These are phyloP conservation scores for Rhincodon typus DNA, from an alignment of 2,797 vertebrate genomes.

Conservation along the genomic window DNA sequence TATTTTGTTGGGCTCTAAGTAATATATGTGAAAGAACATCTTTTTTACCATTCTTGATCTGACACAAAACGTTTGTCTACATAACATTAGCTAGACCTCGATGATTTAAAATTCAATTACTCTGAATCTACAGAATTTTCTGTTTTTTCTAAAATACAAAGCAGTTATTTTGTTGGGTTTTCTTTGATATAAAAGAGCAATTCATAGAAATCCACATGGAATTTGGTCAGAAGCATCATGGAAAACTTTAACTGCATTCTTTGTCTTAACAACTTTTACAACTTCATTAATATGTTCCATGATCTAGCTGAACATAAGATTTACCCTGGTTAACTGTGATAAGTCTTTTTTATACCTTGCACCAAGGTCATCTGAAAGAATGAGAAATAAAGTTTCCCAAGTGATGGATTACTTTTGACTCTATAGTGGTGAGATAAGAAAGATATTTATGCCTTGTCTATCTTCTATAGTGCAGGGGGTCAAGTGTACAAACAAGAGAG, in stretches of 20 bases:
- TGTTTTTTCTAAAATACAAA: not conserved
- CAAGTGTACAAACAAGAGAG: slow-evolving; percentile 28
- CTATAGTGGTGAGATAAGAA: slow-evolving; percentile 31
- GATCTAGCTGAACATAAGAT: not conserved
- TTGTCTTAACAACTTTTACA: not conserved
- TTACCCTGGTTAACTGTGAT: not conserved
- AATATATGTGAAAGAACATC: not conserved
- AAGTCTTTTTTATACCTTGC: slow-evolving; percentile 1
- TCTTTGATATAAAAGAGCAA: not conserved
- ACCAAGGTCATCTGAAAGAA: slow-evolving; percentile 34
- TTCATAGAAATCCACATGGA: too few species aligned
- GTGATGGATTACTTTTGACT: slow-evolving; percentile 33
- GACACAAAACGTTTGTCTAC: not conserved
- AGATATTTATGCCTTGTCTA: slow-evolving; percentile 36
- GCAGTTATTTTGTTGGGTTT: not conserved
- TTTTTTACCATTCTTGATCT: not conserved
- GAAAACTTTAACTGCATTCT: not conserved
- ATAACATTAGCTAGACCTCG: not conserved
- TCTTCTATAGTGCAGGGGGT: slow-evolving; percentile 30
- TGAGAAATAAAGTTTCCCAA: slow-evolving; percentile 30
- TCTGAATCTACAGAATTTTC: not conserved
- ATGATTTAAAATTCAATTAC: not conserved
- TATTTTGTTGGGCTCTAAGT: not conserved
- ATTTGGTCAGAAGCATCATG: not conserved
- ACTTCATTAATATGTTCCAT: not conserved